These are phyloP conservation scores for Oreochromis mossambicus DNA, from an alignment of 2,797 vertebrate species.

Conservation along the genomic window DNA sequence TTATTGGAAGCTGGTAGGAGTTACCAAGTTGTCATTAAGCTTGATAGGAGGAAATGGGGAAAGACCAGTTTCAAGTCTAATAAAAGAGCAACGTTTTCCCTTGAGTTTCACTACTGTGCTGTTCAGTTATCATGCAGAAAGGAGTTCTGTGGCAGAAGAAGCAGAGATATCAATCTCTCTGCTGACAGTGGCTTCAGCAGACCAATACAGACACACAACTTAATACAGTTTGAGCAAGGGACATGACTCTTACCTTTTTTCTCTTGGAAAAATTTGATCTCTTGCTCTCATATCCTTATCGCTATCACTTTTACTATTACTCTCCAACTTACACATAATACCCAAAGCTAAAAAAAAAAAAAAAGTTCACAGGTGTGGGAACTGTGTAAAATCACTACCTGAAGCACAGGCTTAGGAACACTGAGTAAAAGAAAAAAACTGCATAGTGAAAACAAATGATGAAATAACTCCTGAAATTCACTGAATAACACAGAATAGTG, in stretches of 20 bases:
- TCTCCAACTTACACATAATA: constrained; percentile 5
- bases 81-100: neutral
- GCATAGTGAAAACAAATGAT: neutral
- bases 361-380: constrained; percentile 23
- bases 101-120: neutral
- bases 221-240: constrained; percentile 22
- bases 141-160: constrained; percentile 1
- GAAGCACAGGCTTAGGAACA: neutral
- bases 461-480: constrained; percentile 9
- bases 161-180: constrained; percentile 6
- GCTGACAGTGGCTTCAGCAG: constrained; percentile 17
- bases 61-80: neutral
- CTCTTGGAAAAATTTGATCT: constrained; percentile 29
- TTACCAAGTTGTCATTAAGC: neutral
- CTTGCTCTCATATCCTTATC: constrained; percentile 18
- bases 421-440: neutral
- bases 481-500: constrained; percentile 1
- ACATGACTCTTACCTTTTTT: constrained; percentile 15
- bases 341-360: constrained; percentile 11
- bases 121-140: neutral
- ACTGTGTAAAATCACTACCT: constrained; percentile 13
- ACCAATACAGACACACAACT: constrained; percentile 10
- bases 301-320: neutral
- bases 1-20: neutral
- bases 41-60: neutral